A percentile compares a stretch with the other conserved stretches of the same genome.
Conservation (phyloP, 1,140 invertebrate genomes). For the Trinorchestia longiramus region DNA sequence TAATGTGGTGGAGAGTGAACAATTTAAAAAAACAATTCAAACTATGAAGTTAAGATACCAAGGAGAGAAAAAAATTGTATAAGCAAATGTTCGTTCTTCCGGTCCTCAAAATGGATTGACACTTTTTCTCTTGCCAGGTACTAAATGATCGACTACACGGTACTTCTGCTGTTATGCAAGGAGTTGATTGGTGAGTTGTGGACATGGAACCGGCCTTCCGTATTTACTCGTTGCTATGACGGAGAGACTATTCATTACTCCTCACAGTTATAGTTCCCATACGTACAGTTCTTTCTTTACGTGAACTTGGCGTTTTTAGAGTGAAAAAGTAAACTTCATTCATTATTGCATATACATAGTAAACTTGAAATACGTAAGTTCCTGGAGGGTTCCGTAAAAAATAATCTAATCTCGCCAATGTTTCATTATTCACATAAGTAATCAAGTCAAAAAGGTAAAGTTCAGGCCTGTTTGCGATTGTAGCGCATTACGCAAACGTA, state of each 20-base stretch:
- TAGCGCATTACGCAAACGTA: neutral
- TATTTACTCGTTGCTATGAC: neutral
- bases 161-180: neutral
- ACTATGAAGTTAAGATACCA: neutral
- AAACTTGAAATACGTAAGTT: neutral
- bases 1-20: too few relatives aligned
- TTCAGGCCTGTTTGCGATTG: neutral
- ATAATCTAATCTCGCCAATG: too few relatives aligned
- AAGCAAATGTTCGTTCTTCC: neutral
- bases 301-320: neutral
- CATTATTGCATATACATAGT: neutral
- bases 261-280: neutral
- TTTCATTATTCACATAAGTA: neutral
- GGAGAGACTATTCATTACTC: neutral
- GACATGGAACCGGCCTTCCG: neutral
- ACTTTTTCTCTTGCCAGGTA: neutral
- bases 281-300: neutral
- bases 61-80: neutral
- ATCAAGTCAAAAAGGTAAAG: neutral
- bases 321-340: neutral
- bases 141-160: neutral
- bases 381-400: too few relatives aligned
- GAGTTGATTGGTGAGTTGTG: neutral
- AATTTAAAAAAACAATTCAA: neutral
- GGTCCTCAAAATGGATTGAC: neutral